Base-by-base conservation (phyloP, 2,888 invertebrate species). In the Calameuta filiformis region DNA sequence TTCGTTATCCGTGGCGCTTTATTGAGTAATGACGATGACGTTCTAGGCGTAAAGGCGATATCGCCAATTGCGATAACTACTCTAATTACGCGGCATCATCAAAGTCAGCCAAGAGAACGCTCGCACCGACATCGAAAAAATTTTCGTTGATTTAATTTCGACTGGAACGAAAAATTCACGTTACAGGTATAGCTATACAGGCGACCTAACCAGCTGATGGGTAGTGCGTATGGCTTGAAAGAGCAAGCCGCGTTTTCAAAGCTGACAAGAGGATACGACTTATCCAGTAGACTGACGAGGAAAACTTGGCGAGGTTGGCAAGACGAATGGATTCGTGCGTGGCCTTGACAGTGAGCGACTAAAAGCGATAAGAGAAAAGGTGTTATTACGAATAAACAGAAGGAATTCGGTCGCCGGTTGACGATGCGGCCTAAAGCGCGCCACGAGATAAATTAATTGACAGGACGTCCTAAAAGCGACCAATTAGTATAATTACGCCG, bases 401-500 rank as follows among this genome's bases (percentile, higher is more conserved):
- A 76, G 75, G 78, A 71, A 78, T 78, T 78, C 78, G 73, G 40
- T 73, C 73, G 73, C 33, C 12, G 35, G 73, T 69, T 75, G 12
- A 11, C 34, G 75, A 69, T 30, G 56, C 34, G 73, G 40, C 37
- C n/a, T 40, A 15, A 40, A 40, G 74, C 76, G 79, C 79, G 81
- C 76, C 76, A 68, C 73, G 71, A 79, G 85, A 84, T 83, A 79
- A 80, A 87, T 85, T 83, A 81, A 84, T 83, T 81, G 81, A 80
- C 79, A 81, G 81, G 73, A 68, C 73, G 79, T 73, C 76, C 80
- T 81, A 83, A 85, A 85, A 82, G 79, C 83, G 77, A 73, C 83
- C 86, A 87, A 87, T 87, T 87, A 87, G 82, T 85, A 83, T 84
- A 85, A 87, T 87, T 82, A 82, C 68, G 79, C 75, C 82, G 83